phyloP scores from a whole-genome alignment of 30 jellyfish, hydroid and myxozoan species.

The Calvadosia cruxmelitensis region DNA sequence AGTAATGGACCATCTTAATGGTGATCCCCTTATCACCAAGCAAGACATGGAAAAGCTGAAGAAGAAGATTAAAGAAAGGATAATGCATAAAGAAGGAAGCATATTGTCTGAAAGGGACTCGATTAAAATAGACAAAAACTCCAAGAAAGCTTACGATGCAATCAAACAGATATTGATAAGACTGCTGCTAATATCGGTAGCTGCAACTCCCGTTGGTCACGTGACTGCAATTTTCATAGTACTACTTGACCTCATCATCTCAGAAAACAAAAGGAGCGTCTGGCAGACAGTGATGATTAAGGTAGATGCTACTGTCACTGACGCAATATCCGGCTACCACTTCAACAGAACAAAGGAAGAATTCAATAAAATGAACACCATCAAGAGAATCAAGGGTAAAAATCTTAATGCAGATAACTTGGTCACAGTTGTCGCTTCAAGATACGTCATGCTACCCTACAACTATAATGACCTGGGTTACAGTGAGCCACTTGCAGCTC shows the following conservation, averaged over 20 bases:
- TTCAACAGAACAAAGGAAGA: neutral
- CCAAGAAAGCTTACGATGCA: neutral
- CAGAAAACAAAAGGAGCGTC: neutral
- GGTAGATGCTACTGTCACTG: neutral
- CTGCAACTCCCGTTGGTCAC: neutral
- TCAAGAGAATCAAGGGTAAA: neutral
- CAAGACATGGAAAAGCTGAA: neutral
- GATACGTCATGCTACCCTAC: neutral
- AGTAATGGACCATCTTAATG: too few species aligned
- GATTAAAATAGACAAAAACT: neutral
- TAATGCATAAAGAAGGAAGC: neutral
- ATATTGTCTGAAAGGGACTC: neutral
- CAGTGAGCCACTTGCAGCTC: neutral
- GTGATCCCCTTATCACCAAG: neutral
- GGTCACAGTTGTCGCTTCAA: neutral
- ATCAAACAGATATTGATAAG: neutral
- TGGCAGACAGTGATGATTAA: neutral
- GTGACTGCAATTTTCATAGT: neutral
- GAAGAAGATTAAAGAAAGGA: neutral
- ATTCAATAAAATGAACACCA: neutral
- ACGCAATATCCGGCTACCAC: neutral
- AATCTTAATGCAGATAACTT: neutral
- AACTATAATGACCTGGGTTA: neutral
- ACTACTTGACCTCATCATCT: neutral
- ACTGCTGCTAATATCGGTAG: neutral